Evolutionary conservation across 2,797 vertebrate genomes (phyloP).

Genomic region (Eutrigla gurnardus): DNA sequence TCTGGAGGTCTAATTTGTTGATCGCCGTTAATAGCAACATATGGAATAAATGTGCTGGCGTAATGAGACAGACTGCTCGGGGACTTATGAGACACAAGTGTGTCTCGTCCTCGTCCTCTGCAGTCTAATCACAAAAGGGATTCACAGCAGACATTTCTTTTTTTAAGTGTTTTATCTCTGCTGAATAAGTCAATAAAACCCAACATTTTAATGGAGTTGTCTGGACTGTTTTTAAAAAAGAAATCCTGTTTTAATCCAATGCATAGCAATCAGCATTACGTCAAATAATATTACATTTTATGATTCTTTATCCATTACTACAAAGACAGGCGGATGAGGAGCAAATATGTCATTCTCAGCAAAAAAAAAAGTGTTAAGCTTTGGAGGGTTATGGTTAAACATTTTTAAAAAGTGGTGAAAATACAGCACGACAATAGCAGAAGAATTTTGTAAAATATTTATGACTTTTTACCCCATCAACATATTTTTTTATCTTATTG

Average conservation of each 20-base stretch:
- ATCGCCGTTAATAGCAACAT: neutral
- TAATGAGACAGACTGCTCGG: neutral
- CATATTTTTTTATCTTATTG: neutral
- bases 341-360: neutral
- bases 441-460: neutral
- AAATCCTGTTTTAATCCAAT: neutral
- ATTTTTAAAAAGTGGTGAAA: neutral
- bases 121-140: slow-evolving; percentile 7
- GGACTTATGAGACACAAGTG: neutral
- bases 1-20: neutral
- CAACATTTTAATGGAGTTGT: neutral
- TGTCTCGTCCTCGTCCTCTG: neutral
- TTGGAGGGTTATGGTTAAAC: neutral
- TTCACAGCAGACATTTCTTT: slow-evolving; percentile 6
- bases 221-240: neutral
- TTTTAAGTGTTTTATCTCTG: neutral
- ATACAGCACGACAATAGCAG: neutral
- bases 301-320: neutral
- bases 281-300: neutral
- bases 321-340: neutral
- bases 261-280: neutral
- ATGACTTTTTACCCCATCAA: no score
- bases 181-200: slow-evolving; percentile 8
- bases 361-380: neutral
- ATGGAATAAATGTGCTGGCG: neutral